Base-by-base conservation (phyloP, 2,888 invertebrate genomes). In the Pediacus dermestoides region DNA sequence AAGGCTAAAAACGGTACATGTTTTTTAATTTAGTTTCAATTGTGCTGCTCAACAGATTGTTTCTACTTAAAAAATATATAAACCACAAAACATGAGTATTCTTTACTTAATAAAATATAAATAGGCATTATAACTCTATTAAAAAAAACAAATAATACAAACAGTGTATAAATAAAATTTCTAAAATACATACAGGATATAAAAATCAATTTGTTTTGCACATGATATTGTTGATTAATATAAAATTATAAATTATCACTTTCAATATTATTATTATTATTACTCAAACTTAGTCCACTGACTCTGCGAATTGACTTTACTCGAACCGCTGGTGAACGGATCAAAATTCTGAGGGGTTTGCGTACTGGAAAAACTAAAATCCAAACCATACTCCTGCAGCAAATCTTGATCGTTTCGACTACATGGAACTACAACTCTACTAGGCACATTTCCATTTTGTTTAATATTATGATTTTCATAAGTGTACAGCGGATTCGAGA, bases 331-430 rank as follows among this genome's bases (percentile, higher is more conserved):
- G 16, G 42, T 45, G 26, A 59, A 59, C 6, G 53, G 64, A 63
- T 70, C 59, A 61, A 70, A 48, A 59, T 50, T 35, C 38, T 50
- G 39, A 30, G 40, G 43, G 35, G 53, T 44, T 55, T 57, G 37
- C 61, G 63, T 31, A 15, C 23, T 44, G 11, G 53, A 42, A 38
- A 57, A 57, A 34, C 76, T 72, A 61, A 85, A 84, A 67, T 85
- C 81, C 50, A 85, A 70, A 35, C 85, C 85, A 57, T 85, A 85
- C 56, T 85, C 85, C 56, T 81, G 78, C 46, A 85, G 72, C 37
- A 85, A 71, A 59, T 82, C 83, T 57, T 78, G 75, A 57, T 84
- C 84, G 41, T 74, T 70, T 27, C 67, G 53, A 42, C 61, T 66
- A 37, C 39, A 14, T 46, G 38, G 7, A 6, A n/a, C 2, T 16